Base-by-base conservation (phyloP, 2,888 invertebrate genomes). In the Hermaeophaga mercurialis region DNA sequence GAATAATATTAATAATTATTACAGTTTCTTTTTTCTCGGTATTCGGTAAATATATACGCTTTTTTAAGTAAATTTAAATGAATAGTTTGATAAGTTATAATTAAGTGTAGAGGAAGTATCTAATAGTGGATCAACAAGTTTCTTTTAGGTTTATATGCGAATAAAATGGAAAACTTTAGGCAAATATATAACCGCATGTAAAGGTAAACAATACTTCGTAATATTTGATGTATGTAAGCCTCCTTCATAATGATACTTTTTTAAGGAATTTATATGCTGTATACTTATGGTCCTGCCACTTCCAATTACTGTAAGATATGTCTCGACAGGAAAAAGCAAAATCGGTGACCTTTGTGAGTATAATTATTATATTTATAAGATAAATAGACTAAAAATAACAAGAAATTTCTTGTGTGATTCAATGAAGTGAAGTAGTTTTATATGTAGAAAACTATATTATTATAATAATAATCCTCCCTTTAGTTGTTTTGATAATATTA, bases 321-420 rank as follows among this genome's bases (percentile, higher is more conserved):
- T 83, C 84, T 69, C 81, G 84, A 73, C 82, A 84, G 75, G 84
- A 84, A 76, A 84, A 84, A 79, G 81, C 81, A 56, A 85, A 84
- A 73, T 84, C 84, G 61, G 84, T 76, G 60, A 73, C 83, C 78
- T 84, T 84, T 81, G 84, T 85, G 73, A 85, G 85, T 84, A 79
- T 44, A 41, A 18, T n/a, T n/a, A n/a, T n/a, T n/a, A n/a, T n/a
- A n/a, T n/a, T n/a, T n/a, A n/a, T n/a, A n/a, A n/a, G n/a, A n/a
- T n/a, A n/a, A n/a, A n/a, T n/a, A n/a, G n/a, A n/a, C n/a, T n/a
- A n/a, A n/a, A n/a, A n/a, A n/a, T n/a, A n/a, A n/a, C n/a, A n/a
- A n/a, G n/a, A n/a, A n/a, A n/a, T n/a, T n/a, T n/a, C n/a, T n/a
- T n/a, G n/a, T n/a, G n/a, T n/a, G n/a, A n/a, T n/a, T n/a, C n/a